Base-by-base conservation (phyloP, 2,888 invertebrate genomes). In the Latrodectus hesperus region DNA sequence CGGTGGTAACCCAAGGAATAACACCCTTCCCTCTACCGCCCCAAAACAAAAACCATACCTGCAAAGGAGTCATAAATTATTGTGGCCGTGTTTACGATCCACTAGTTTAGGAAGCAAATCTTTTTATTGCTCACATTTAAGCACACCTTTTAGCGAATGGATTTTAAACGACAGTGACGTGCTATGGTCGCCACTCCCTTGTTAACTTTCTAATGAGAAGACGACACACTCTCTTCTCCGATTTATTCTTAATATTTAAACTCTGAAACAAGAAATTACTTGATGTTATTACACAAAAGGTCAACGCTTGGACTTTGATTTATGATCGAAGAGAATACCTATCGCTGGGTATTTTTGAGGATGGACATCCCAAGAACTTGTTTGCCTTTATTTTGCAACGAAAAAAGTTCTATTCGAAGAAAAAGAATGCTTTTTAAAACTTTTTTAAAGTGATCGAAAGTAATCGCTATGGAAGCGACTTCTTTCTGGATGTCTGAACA, bases 191-290 rank as follows among this genome's bases (percentile, higher is more conserved):
- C 77, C 86, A 86, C 81, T 81, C 86, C 81, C 77, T 76, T 76
- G 81, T 81, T 86, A 86, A 86, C 81, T 76, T 81, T 86, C 81
- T 81, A 86, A 86, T 86, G 86, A 60, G 60, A 60, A 16, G 60
- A 60, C 60, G 60, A 81, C 72, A 81, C 84, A 74, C 76, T 76
- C 38, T 73, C 77, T 49, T 17, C 52, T 64, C 65, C 17, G 76
- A 86, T 81, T 81, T 76, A 64, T 71, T 67, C 76, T 81, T 77
- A 86, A 86, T 81, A 76, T 86, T 86, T 86, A 65, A 53, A 80
- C 70, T 80, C 75, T 53, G n/a, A 38, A 10, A 65, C 52, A 52
- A 14, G 72, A 72, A 84, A 38, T 78, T 71, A 71, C 53, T 75
- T 49, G 16, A 51, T 55, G 67, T 74, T 74, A 74, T 82, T 83